Base-by-base conservation (phyloP, 1,140 invertebrate species). In the Pissodes strobi region DNA sequence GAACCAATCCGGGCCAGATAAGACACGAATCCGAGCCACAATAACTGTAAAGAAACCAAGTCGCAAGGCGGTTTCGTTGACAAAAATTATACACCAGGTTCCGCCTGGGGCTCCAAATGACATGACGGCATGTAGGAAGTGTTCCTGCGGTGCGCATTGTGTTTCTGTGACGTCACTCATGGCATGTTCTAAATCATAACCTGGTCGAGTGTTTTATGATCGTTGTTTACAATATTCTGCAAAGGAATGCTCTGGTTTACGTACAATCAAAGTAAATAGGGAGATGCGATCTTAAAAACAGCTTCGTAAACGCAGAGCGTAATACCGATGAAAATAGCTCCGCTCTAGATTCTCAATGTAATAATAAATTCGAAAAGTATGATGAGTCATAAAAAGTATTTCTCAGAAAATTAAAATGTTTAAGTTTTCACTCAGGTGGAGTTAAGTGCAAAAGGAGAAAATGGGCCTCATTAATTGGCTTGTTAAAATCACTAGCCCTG, bases 51-150 rank as follows among this genome's bases (percentile, higher is more conserved):
- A 52, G 49, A 15, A 30, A 27, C 25, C 9, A 9, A 34, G 30
- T n/a, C 27, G 49, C 27, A 27, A 3, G 25, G 3, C 25, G 25
- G 49, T 27, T 52, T 9, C n/a, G 23, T 27, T 52, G 49, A 52
- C 49, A 52, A 30, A 52, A 52, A 52, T 34, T 52, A 34, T 19
- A 30, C 49, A 22, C 12, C 17, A 52, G 27, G 23, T 52, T 23
- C 23, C n/a, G 49, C 49, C 49, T 22, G 49, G n/a, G 38, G 38
- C n/a, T 41, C 13, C 38, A 13, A 15, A 41, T 13, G 49, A 52
- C 49, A 52, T 52, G 49, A 27, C 23, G 49, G 49, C 49, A 52
- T 52, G 49, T 52, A 52, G 49, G 49, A 52, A 52, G 49, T 52
- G 13, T 34, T 34, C 23, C 23, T 52, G 13, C 13, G 13, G n/a